Evolutionary conservation across 2,888 invertebrate species (phyloP).

Genomic region (Drosophila dives): DNA sequence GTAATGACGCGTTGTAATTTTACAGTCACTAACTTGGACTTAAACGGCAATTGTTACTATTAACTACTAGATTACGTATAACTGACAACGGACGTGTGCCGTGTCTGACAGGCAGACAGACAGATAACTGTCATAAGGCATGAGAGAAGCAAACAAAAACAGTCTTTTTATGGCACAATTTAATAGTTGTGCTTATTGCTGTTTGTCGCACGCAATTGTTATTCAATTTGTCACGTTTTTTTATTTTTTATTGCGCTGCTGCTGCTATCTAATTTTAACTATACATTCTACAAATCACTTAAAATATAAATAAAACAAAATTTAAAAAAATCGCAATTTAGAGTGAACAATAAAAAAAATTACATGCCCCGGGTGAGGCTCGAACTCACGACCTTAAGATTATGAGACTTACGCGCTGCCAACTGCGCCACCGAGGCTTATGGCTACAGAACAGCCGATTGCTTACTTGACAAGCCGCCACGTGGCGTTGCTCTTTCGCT

Average conservation of each 20-base stretch:
- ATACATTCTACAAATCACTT: background rate
- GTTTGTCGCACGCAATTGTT: conserved; percentile 53
- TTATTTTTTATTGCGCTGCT: conserved; percentile 20
- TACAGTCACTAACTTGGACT: conserved; percentile 33
- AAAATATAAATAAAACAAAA: background rate
- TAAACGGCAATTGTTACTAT: conserved; percentile 29
- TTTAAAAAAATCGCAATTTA: background rate
- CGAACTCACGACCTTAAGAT: conserved; percentile 85
- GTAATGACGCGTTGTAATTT: conserved; percentile 43
- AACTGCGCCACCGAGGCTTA: conserved; percentile 85
- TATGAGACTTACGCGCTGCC: conserved; percentile 85
- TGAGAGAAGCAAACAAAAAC: conserved; percentile 10
- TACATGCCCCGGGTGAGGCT: conserved; percentile 84
- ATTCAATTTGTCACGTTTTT: conserved; percentile 39
- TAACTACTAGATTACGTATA: conserved; percentile 29
- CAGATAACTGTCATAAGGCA: conserved; percentile 42
- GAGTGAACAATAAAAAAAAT: conserved; percentile 43
- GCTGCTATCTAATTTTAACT: conserved; percentile 6
- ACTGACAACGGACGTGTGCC: background rate
- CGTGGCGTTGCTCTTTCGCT: conserved; percentile 50
- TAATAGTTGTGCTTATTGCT: conserved; percentile 22
- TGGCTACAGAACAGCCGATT: conserved; percentile 16
- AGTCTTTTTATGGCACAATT: conserved; percentile 23
- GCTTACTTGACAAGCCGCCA: conserved; percentile 45
- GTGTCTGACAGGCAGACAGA: background rate